Evolutionary conservation across 2,797 vertebrate genomes (phyloP), one percentile per base, ranked within the genome.

Genomic region (Tinamus major): DNA sequence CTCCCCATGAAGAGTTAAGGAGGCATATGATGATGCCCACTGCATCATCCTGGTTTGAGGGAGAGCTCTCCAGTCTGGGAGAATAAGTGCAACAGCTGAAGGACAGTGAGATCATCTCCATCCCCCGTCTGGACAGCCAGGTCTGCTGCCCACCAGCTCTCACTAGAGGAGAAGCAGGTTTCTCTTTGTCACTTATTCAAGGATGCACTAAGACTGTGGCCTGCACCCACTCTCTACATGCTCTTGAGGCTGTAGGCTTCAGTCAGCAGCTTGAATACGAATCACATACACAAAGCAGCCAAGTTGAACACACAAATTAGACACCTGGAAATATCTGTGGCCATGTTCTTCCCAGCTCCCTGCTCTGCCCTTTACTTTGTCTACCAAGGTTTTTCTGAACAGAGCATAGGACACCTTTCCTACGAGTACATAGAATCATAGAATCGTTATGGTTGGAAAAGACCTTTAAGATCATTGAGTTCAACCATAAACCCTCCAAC

Each of bases 251-350:
- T 56, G 24, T 1, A 1, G 39, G 33, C 2, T 1, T 14, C 79
- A 62, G 44, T 18, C 31, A 61, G 18, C 27, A 77, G 81, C 56
- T 77, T 46, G 76, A 27, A 53, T 13, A 42, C 31, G 9, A 27
- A 5, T 0, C 2, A 64, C n/a, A 63, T 29, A 44, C 1, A 0
- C 18, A 2, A 8, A 77, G 74, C 29, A 46, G 29, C 11, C 1
- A 2, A 78, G 65, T 6, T 58, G 21, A 56, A 27, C 3, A 6
- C 42, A 20, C 44, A 41, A 39, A 20, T 14, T 79, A 55, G 11
- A 53, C 75, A 37, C 49, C 2, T 1, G 53, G 19, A 35, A 61
- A 81, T 83, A 67, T 13, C 10, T 37, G 23, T 29, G 63, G 65
- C 31, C 16, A 26, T 26, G 13, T 83, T 80, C 53, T 42, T 24